Evolutionary conservation across 2,888 invertebrate species (phyloP), one percentile per base, ranked within the genome.

Genomic region (Diachrysia chrysitis): DNA sequence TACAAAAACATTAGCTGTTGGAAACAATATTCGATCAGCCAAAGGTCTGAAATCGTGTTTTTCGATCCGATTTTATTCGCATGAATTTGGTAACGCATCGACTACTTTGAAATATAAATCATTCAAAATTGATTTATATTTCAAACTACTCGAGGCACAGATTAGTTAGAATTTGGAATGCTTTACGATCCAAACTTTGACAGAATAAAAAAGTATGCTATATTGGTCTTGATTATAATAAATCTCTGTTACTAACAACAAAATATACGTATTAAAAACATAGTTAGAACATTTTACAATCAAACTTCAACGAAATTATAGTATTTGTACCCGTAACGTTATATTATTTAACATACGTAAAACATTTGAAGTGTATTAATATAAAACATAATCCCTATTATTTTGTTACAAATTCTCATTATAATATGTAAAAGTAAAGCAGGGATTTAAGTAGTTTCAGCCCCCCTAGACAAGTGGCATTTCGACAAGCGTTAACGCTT

Each of bases 281-380:
- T 59, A 59, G 63, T 63, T 54, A 48, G 48, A 63, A 60, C 46
- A n/a, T 68, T 63, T 70, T 12, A 54, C 51, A 70, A 58, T 58
- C 69, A 76, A 71, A 73, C 62, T 64, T 69, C 21, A 76, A 75
- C 64, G 73, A 67, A 75, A 78, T 57, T 62, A 66, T 78, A 66
- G 59, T 56, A 51, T 61, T 71, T 71, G 42, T 78, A 81, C 79
- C 79, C 79, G 81, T 80, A 80, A 81, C 79, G 76, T 0, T 58
- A 32, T 32, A 32, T 23, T 14, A 61, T 23, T 6, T 21, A 64
- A 66, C 51, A 54, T 59, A 66, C 17, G 58, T 46, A 48, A 54
- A 61, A 51, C 25, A 65, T 51, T 53, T 58, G 19, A 23, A 60
- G n/a, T 35, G 6, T 63, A 53, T 17, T 23, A 25, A 16, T 59